Base-by-base conservation (phyloP, 2,888 invertebrate genomes). In the Escarpia spicata region DNA sequence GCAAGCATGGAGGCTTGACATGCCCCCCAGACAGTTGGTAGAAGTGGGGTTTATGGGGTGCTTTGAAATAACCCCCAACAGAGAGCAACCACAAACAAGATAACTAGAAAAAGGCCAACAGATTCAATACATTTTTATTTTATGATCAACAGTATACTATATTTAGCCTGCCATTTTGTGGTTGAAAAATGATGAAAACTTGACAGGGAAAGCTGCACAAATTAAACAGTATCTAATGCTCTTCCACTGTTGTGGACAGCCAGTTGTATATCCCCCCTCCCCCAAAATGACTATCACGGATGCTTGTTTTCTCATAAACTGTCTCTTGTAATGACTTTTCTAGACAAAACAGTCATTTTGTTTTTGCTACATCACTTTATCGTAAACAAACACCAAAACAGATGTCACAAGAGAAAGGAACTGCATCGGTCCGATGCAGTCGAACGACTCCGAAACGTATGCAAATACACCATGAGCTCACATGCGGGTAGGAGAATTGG, bases 361-460 rank as follows among this genome's bases (percentile, higher is more conserved):
- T 75, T 75, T 75, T 75, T 75, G 75, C n/a, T 75, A 75, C 75
- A 75, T 26, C 75, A 75, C 75, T n/a, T n/a, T 75, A 26, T 26
- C 75, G 75, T 75, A 75, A 75, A 75, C 75, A 75, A n/a, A 75
- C 75, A 75, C 75, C 75, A 75, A 75, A 75, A 75, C 75, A 75
- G 75, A 75, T 75, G 75, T 75, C n/a, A 6, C 6, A 3, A 26
- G 19, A 75, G 75, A 75, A 75, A 75, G 6, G 75, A 75, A 26
- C 19, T 26, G 26, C 19, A 26, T 4, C n/a, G 19, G 75, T n/a
- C 75, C n/a, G 75, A 75, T 26, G 75, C 75, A 75, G 75, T 75
- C 75, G 75, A 75, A 75, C 75, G 75, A n/a, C 26, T 75, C 75
- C 75, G 19, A 75, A 19, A 26, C 75, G 26, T n/a, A 75, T 75